phyloP scores from a whole-genome alignment of 2,797 vertebrate species.

The Melanotaenia maccullochi region DNA sequence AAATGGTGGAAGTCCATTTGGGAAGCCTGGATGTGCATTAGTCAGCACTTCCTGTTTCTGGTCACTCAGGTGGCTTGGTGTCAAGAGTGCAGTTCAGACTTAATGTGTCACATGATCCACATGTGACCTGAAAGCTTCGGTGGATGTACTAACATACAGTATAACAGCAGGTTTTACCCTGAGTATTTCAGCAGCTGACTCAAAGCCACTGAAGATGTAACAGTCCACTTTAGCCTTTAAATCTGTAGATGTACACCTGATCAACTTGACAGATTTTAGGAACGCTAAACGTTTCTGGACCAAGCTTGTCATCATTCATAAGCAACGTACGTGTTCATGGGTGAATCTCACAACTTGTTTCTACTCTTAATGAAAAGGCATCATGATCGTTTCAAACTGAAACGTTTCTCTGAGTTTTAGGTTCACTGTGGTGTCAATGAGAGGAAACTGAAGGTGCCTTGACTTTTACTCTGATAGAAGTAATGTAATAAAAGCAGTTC shows the following conservation, averaged over 20 bases:
- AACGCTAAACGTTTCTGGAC: neutral
- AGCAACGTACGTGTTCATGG: neutral
- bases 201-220: neutral
- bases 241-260: neutral
- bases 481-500: no score
- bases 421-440: no score
- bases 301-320: neutral
- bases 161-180: neutral
- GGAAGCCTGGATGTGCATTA: conserved; percentile 18
- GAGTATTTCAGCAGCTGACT: neutral
- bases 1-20: conserved; percentile 51
- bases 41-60: conserved; percentile 48
- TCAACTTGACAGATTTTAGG: neutral
- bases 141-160: neutral
- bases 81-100: neutral
- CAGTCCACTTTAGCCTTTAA: neutral
- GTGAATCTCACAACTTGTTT: neutral
- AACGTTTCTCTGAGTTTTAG: no score
- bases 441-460: no score
- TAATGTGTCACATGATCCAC: neutral
- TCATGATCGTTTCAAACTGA: no score
- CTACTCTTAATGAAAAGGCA: no score
- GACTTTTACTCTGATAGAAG: no score
- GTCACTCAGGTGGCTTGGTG: conserved; percentile 20
- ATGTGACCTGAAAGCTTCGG: neutral